Conservation (phyloP, 2,888 invertebrate species). For the Clanis bilineata region DNA sequence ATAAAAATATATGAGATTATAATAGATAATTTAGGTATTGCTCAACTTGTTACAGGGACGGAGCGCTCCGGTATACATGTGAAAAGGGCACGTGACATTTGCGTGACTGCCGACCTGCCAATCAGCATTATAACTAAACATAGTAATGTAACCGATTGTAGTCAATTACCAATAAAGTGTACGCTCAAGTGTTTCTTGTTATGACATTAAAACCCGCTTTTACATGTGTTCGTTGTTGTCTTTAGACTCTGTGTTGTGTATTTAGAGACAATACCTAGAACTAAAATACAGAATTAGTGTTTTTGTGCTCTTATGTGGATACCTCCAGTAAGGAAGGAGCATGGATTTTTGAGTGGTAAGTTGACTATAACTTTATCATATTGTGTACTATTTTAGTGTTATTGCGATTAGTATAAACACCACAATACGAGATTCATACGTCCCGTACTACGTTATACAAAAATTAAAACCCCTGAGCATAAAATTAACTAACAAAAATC, state of each 20-base stretch:
- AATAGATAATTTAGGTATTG: background rate
- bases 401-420: too few species aligned
- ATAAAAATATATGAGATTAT: background rate
- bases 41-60: conserved; percentile 46
- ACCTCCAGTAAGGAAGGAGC: background rate
- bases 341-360: conserved; percentile 8
- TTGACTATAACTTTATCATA: too few species aligned
- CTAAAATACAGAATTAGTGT: conserved; percentile 8
- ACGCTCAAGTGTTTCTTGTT: conserved; percentile 28
- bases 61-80: conserved; percentile 33
- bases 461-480: too few species aligned
- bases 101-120: conserved; percentile 46
- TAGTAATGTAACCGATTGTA: conserved; percentile 42
- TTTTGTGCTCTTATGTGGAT: conserved; percentile 3
- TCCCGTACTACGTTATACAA: too few species aligned
- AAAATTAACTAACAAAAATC: too few species aligned
- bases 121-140: conserved; percentile 37
- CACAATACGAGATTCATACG: too few species aligned
- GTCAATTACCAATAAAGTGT: conserved; percentile 39
- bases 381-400: too few species aligned
- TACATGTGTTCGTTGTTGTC: conserved; percentile 17
- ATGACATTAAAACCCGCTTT: conserved; percentile 13
- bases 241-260: conserved; percentile 11
- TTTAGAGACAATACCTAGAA: background rate
- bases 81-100: conserved; percentile 53